Conservation (phyloP, 2,113 vertebrate genomes). For the Empidonax alnorum region DNA sequence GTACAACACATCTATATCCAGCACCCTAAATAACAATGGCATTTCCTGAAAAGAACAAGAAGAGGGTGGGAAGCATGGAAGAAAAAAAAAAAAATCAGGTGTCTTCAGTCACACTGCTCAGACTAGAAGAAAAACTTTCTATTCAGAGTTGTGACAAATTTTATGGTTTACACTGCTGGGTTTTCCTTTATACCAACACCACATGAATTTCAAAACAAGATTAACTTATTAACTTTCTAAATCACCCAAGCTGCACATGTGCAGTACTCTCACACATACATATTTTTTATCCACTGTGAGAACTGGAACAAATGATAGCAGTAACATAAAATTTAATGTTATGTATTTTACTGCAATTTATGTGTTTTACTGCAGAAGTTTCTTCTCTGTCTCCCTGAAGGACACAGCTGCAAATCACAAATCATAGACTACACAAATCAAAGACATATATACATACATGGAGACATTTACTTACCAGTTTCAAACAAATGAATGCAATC, state of each 20-base stretch:
- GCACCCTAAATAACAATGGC: background rate
- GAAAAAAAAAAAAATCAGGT: background rate
- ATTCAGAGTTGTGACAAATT: background rate
- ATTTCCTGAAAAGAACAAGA: slow-evolving; percentile 44
- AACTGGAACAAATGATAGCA: background rate
- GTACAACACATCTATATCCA: background rate
- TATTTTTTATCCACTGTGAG: background rate
- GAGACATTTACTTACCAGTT: background rate
- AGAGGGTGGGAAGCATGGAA: background rate
- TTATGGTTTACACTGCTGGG: background rate
- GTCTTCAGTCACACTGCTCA: background rate
- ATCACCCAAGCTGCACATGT: background rate
- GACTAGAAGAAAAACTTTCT: background rate
- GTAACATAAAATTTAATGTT: background rate
- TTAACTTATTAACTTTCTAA: background rate
- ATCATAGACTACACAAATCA: background rate
- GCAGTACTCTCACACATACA: background rate
- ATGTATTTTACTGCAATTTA: background rate
- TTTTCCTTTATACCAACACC: background rate
- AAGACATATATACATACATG: background rate
- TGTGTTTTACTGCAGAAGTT: background rate
- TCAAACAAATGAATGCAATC: background rate
- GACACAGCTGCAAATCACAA: background rate
- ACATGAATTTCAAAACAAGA: background rate
- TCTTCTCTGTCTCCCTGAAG: background rate